Base-by-base conservation (phyloP, 2,797 vertebrate species). In the Schizopygopsis pylzovi region DNA sequence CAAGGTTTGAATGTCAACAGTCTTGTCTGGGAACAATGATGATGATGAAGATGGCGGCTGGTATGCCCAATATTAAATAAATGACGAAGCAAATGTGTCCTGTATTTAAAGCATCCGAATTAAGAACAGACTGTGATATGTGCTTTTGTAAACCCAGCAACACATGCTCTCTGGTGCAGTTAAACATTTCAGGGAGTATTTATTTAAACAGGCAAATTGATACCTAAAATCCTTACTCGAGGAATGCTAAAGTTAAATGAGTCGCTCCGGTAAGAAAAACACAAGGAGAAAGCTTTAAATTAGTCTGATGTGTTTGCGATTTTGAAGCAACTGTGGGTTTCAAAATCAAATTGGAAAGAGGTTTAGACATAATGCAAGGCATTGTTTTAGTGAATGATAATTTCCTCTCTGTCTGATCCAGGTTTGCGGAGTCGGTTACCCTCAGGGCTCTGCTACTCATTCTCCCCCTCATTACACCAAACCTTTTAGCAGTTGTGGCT, bases 151-250 rank as follows among this genome's bases (percentile, higher is more conserved):
- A 94, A 95, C 91, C 89, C 87, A 86, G 88, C 86, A 90, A 91
- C 92, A 92, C 90, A 91, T 87, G 90, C 92, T 90, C 85, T 15
- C 76, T 33, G 15, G 87, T 84, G 92, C 91, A 89, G 37, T 82
- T 87, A 92, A 93, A 94, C 92, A 94, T 93, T 92, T 92, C 87
- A 3, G 91, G 90, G 91, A 92, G 90, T 95, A 94, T 95, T 95
- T 94, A 94, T 95, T 94, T 95, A 85, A 95, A 94, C 91, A 91
- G 90, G 92, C 91, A 92, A 93, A 94, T 91, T 92, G 91, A 93
- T 94, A 92, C 91, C 90, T 91, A 86, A 89, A 88, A 92, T 93
- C 90, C 91, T 93, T 92, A 92, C 91, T 81, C n/a, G 89, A 92
- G 93, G 90, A 94, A 93, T 91, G 91, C 88, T 91, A 88, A 92